Conservation (phyloP, 2,113 vertebrate genomes). For the Perca fluviatilis region DNA sequence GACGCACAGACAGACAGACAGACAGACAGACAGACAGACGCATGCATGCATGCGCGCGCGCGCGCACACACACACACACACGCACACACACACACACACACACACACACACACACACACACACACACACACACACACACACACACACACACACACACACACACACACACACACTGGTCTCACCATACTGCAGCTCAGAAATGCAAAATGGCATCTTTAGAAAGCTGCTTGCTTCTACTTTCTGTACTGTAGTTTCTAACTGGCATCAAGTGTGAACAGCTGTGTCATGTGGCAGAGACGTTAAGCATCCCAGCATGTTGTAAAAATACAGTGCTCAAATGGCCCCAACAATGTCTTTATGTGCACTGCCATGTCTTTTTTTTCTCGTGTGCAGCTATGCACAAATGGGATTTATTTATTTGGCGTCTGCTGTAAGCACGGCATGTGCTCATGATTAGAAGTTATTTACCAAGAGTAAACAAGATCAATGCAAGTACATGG, state of each 20-base stretch:
- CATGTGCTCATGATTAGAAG: constrained; percentile 76
- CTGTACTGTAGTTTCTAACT: constrained; percentile 38
- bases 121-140: background rate
- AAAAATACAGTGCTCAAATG: background rate
- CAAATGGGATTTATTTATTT: constrained; percentile 58
- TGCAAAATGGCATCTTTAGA: constrained; percentile 62
- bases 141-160: background rate
- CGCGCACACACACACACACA: background rate
- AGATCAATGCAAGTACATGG: constrained; percentile 50
- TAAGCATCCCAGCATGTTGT: constrained; percentile 18
- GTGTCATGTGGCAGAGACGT: constrained; percentile 39
- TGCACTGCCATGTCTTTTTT: background rate
- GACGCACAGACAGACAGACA: background rate
- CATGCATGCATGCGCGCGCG: background rate
- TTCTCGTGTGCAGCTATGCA: constrained; percentile 6
- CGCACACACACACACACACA: background rate
- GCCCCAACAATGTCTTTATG: constrained; percentile 12
- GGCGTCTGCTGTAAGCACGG: constrained; percentile 40
- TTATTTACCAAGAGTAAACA: constrained; percentile 64
- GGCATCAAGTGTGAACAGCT: constrained; percentile 53
- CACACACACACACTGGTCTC: constrained; percentile 25
- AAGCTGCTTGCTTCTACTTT: constrained; percentile 45
- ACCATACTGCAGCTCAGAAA: constrained; percentile 53
- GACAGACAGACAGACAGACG: background rate
- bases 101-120: constrained; percentile 2